phyloP scores from a whole-genome alignment of 2,888 invertebrate species.

The Trissolcus japonicus region DNA sequence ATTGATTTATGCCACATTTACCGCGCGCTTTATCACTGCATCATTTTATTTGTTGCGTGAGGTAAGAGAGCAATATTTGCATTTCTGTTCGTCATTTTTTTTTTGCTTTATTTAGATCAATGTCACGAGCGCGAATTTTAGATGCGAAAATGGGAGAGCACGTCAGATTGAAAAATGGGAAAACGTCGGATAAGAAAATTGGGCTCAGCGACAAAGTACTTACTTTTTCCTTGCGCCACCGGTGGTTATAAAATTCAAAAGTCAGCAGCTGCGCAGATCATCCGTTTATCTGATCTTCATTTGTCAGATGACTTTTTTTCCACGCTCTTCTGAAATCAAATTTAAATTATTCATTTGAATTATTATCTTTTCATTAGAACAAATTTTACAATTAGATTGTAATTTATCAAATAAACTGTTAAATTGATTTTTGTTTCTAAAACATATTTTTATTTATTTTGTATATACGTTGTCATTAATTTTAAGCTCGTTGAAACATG shows the following conservation, averaged over 20 bases:
- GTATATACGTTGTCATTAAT: neutral
- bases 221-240: conserved; percentile 26
- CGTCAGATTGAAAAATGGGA: conserved; percentile 32
- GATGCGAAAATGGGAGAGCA: neutral
- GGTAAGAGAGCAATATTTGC: conserved; percentile 13
- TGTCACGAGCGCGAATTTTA: no score
- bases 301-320: conserved; percentile 69
- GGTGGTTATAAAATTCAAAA: conserved; percentile 69
- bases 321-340: neutral
- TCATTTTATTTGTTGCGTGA: conserved; percentile 12
- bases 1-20: conserved; percentile 38
- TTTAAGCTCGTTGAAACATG: neutral
- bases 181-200: conserved; percentile 69
- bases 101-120: conserved; percentile 11
- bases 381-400: no score
- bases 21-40: conserved; percentile 14
- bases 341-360: neutral
- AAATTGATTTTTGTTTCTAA: no score
- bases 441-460: neutral
- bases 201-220: conserved; percentile 55
- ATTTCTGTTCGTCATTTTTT: conserved; percentile 1
- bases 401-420: no score
- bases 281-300: conserved; percentile 74
- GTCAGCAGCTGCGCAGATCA: conserved; percentile 73
- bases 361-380: neutral